Conservation (phyloP, 2,888 invertebrate genomes). For the Drosophila planitibia region DNA sequence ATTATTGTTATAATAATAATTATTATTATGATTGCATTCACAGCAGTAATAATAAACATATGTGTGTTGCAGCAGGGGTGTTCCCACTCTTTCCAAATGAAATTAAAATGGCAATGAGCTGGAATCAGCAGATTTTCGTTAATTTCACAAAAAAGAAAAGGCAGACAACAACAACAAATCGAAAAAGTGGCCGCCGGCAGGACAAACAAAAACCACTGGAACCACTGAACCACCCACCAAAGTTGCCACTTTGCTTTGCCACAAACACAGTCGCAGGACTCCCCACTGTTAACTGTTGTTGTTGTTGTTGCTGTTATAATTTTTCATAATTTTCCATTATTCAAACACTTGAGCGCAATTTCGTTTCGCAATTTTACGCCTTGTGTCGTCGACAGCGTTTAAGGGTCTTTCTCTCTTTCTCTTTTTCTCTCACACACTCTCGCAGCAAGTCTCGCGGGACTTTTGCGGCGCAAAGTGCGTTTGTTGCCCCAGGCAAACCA, state of each 20-base stretch:
- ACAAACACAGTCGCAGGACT: conserved; percentile 8
- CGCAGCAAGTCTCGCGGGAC: conserved; percentile 65
- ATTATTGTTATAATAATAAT: conserved; percentile 28
- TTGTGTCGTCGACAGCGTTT: conserved; percentile 44
- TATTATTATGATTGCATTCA: conserved; percentile 53
- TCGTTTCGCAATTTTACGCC: conserved; percentile 56
- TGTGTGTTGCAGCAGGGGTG: not conserved
- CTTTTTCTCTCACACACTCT: not conserved
- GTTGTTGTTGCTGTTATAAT: conserved; percentile 70
- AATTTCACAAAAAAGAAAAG: conserved; percentile 71
- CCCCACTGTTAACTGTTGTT: conserved; percentile 30
- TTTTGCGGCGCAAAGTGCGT: conserved; percentile 71
- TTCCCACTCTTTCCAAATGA: conserved; percentile 74
- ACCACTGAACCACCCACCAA: conserved; percentile 20
- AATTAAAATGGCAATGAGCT: conserved; percentile 85
- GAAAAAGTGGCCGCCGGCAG: conserved; percentile 44
- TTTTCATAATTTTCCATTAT: conserved; percentile 81
- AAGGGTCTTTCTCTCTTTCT: conserved; percentile 47
- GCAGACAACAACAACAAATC: conserved; percentile 30
- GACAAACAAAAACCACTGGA: conserved; percentile 24
- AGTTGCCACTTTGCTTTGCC: conserved; percentile 49
- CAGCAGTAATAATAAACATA: conserved; percentile 59
- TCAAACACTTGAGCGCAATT: conserved; percentile 75
- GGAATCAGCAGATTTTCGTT: conserved; percentile 86
- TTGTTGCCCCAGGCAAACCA: conserved; percentile 52